Evolutionary conservation across 1,140 invertebrate genomes (phyloP), one percentile per base, ranked within the genome.

Genomic region (Nephotettix cincticeps): DNA sequence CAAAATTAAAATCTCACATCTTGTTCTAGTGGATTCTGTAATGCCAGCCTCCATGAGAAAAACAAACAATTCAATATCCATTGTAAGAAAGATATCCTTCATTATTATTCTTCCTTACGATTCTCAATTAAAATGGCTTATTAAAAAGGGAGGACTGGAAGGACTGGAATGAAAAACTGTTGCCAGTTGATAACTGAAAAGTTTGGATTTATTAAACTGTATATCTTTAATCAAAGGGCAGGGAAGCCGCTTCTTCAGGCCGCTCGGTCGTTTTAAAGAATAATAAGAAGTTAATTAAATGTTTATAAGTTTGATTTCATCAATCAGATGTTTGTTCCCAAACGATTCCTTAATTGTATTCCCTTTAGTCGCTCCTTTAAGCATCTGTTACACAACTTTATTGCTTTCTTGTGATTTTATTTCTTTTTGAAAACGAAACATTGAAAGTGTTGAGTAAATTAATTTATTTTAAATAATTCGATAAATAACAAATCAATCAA

Each of bases 211-310:
- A 61, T 61, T 61, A 61, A 61, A 27, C n/a, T 61, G 56, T 28
- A 61, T 61, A 23, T 27, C 25, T 61, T 61, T 61, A 61, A 61
- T 61, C 56, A 61, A 61, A 61, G 56, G 56, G 56, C 25, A 61
- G 56, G 56, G 25, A 25, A 27, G 27, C 21, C 56, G 14, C 47
- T 6, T 11, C 47, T 54, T 21, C 11, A 4, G n/a, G 56, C 21
- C 14, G 1, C 56, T 61, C 19, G 47, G 14, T 61, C 56, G 21
- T 25, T 32, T 6, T 54, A 54, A 69, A 69, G 68, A 69, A 69
- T 69, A 69, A 69, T 69, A 69, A 69, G 68, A 69, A 69, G 45
- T 69, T 69, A 69, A 69, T 69, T 68, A 68, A 68, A 68, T 68
- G 67, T 68, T 69, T 69, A 69, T 69, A 32, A 58, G 45, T 69